These are phyloP conservation scores for Lates japonicus DNA, from an alignment of 2,797 vertebrate genomes.

Conservation along the genomic window DNA sequence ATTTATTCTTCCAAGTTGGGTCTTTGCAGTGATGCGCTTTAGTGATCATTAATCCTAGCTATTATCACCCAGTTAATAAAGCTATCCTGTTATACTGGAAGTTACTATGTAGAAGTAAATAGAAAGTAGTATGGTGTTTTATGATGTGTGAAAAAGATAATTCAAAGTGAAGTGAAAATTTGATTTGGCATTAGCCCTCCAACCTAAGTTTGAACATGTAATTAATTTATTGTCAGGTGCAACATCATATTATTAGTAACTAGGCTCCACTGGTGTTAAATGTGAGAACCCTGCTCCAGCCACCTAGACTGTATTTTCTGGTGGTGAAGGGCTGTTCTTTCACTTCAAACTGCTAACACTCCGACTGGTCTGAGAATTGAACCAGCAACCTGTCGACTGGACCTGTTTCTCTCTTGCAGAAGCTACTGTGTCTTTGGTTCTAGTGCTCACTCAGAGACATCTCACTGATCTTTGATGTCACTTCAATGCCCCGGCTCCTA, in stretches of 20 bases:
- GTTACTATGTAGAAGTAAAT: background rate
- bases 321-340: background rate
- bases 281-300: background rate
- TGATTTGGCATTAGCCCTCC: background rate
- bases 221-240: background rate
- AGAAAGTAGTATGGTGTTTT: background rate
- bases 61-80: background rate
- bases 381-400: background rate
- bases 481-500: slow-evolving; percentile 40
- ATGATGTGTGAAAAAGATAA: background rate
- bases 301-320: background rate
- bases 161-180: background rate
- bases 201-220: background rate
- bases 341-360: background rate
- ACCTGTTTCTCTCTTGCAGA: background rate
- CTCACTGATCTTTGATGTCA: slow-evolving; percentile 32
- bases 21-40: background rate
- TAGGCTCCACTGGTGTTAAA: background rate
- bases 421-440: slow-evolving; percentile 2
- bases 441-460: slow-evolving; percentile 1
- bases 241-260: background rate
- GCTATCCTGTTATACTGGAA: background rate
- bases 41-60: background rate
- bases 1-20: background rate
- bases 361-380: slow-evolving; percentile 23